Evolutionary conservation across 1,140 invertebrate species (phyloP), one percentile per base, ranked within the genome.

Genomic region (Venturia canescens): DNA sequence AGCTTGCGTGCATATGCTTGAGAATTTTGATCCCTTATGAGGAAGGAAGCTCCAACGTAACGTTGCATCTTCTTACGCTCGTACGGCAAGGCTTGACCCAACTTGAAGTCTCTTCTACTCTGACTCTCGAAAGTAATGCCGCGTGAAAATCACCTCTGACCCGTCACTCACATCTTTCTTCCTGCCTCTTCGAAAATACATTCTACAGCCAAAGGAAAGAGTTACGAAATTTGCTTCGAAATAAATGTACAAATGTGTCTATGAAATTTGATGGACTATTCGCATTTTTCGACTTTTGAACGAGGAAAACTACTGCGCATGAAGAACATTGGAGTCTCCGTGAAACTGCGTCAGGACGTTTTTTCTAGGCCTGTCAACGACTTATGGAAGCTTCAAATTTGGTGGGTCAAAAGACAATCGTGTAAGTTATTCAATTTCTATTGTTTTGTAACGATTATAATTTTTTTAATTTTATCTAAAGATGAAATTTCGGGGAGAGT

Each of bases 71-170:
- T 15, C 53, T 23, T 60, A 13, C 38, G 57, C n/a, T 77, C 57
- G 75, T 66, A 63, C 4, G 16, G 29, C 31, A 44, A 69, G 66
- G 66, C 66, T 60, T 77, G 75, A 77, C 75, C 75, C 75, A 77
- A 44, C 75, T 69, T 66, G 75, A 77, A 66, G 75, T 57, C 75
- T 60, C 31, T 66, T 77, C 75, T 31, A 77, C n/a, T 77, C 60
- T 66, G 75, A 27, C 57, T 77, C 75, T 66, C 31, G 67, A 60
- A 78, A 78, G 76, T 81, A 81, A 81, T 81, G 80, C 80, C 57
- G 74, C 80, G 80, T 81, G 80, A 81, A 81, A 81, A 81, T 81
- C 80, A 81, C 80, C 67, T 81, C 77, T 77, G 80, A 81, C 77
- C 75, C 77, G 75, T 77, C 80, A 71, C 76, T 81, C 70, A 71